These are phyloP conservation scores for Melinaea menophilus DNA, from an alignment of 2,888 invertebrate species.

Conservation along the genomic window DNA sequence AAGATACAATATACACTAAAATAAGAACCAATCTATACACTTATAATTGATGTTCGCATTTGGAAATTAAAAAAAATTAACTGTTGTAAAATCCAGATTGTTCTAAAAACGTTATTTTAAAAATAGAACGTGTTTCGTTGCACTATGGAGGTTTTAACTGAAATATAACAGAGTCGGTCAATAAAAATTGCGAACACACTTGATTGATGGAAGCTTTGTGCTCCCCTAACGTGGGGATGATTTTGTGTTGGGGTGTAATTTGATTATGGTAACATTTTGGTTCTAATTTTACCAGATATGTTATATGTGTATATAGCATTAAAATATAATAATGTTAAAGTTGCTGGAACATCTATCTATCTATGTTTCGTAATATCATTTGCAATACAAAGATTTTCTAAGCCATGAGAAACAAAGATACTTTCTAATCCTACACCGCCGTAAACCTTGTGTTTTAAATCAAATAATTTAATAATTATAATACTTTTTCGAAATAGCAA, in stretches of 20 bases:
- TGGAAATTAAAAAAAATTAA: no score
- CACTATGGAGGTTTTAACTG: no score
- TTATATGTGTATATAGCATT: neutral
- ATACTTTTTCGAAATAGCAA: no score
- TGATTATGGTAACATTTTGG: conserved; percentile 5
- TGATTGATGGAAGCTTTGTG: conserved; percentile 23
- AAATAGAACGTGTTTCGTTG: no score
- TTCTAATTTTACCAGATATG: conserved; percentile 1
- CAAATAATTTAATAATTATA: no score
- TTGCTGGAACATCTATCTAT: neutral
- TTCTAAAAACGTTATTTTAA: no score
- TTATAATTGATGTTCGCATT: no score
- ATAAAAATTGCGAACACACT: conserved; percentile 7
- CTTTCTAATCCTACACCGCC: conserved; percentile 17
- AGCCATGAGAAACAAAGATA: conserved; percentile 21
- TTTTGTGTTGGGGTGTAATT: conserved; percentile 5
- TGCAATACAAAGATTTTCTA: neutral
- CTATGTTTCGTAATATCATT: neutral
- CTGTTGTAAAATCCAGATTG: no score
- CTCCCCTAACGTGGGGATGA: conserved; percentile 10
- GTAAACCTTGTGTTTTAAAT: neutral
- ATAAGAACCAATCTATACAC: no score
- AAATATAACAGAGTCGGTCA: neutral
- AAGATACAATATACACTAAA: no score
- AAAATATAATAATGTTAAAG: no score